A percentile compares a stretch with the other conserved stretches of the same genome.
Evolutionary conservation across 1,140 invertebrate genomes (phyloP).

Genomic region (Ruditapes philippinarum): DNA sequence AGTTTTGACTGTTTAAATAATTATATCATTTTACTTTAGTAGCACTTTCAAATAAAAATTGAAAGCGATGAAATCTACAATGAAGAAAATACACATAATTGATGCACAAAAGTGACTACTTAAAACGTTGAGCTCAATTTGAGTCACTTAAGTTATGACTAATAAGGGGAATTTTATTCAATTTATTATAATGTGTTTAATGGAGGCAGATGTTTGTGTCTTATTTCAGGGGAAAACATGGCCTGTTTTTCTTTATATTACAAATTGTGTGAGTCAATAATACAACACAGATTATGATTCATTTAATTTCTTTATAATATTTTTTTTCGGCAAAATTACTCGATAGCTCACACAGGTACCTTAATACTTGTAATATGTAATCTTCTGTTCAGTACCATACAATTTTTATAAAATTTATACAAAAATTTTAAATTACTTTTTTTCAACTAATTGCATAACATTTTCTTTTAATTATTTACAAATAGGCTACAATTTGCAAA

Average conservation of each 20-base stretch:
- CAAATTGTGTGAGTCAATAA: background rate
- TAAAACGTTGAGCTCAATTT: background rate
- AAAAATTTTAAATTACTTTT: no score
- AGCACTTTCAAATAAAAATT: no score
- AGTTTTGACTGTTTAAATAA: no score
- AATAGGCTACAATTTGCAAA: background rate
- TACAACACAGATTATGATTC: background rate
- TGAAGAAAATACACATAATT: no score
- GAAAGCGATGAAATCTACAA: no score
- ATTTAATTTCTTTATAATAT: conserved; percentile 3
- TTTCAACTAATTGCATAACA: background rate
- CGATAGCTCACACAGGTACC: no score
- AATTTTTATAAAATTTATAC: background rate
- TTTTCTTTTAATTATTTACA: conserved; percentile 13
- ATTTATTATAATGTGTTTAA: background rate
- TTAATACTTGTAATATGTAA: no score
- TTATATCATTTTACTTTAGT: no score
- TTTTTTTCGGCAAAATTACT: no score
- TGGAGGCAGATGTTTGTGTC: background rate
- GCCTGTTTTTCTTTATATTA: background rate
- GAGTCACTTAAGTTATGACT: background rate
- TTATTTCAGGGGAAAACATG: background rate
- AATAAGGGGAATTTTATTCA: background rate
- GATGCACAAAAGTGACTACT: no score
- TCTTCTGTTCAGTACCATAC: no score